Evolutionary conservation across 2,113 vertebrate species (phyloP).

Genomic region (Poecile atricapillus): DNA sequence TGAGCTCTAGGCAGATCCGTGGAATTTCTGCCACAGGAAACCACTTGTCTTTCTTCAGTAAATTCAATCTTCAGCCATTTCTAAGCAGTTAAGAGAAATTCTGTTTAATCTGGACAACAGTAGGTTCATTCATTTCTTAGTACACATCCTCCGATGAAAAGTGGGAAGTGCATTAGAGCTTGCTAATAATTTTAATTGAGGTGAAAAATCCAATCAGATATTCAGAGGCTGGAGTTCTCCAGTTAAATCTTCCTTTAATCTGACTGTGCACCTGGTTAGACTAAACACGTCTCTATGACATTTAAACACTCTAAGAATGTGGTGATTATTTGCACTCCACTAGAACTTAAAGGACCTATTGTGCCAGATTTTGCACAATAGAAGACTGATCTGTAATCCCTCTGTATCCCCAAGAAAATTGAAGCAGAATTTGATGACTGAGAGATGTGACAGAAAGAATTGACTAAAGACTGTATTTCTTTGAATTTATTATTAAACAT

Average conservation of each 20-base stretch:
- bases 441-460: not conserved
- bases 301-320: not conserved
- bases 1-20: not conserved
- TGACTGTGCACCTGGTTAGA: not conserved
- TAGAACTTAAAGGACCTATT: not conserved
- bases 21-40: not conserved
- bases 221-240: not conserved
- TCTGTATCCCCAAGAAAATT: not conserved
- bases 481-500: not conserved
- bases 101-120: not conserved
- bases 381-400: not conserved
- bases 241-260: slow-evolving; percentile 6
- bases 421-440: not conserved
- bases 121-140: not conserved
- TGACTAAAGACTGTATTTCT: not conserved
- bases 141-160: not conserved
- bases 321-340: slow-evolving; percentile 1
- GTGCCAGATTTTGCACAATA: not conserved
- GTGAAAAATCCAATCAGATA: slow-evolving; percentile 12
- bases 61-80: not conserved
- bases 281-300: not conserved
- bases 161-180: not conserved
- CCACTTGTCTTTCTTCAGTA: not conserved
- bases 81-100: not conserved
- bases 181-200: slow-evolving; percentile 23